phyloP scores from a whole-genome alignment of 2,113 vertebrate genomes.

The Peromyscus polionotus region DNA sequence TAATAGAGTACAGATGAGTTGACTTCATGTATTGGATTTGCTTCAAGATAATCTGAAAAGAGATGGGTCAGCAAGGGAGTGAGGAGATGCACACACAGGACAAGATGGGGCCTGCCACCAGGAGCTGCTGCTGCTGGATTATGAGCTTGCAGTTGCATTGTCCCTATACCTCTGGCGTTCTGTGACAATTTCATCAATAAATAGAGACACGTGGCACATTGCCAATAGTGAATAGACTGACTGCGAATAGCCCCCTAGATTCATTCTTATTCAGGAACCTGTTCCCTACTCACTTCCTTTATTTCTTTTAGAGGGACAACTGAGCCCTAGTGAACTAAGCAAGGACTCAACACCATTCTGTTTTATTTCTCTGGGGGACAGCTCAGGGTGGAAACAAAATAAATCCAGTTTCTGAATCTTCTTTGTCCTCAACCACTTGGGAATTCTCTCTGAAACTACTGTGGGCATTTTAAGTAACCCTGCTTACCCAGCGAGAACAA shows the following conservation, averaged over 20 bases:
- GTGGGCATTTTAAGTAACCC: slow-evolving; percentile 75
- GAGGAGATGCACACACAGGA: not conserved
- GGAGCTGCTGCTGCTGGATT: no score
- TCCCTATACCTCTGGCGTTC: not conserved
- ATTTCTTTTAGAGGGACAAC: slow-evolving; percentile 50
- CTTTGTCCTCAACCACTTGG: slow-evolving; percentile 71
- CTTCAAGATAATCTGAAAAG: slow-evolving; percentile 33
- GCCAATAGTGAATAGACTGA: not conserved
- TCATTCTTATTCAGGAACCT: slow-evolving; percentile 18
- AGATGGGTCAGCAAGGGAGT: not conserved
- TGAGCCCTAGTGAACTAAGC: slow-evolving; percentile 36
- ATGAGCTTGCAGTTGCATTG: not conserved
- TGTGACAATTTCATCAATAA: slow-evolving; percentile 25
- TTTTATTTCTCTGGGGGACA: slow-evolving; percentile 58
- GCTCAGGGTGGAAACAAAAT: slow-evolving; percentile 63
- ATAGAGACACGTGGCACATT: not conserved
- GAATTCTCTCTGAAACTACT: slow-evolving; percentile 72
- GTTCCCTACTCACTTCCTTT: not conserved
- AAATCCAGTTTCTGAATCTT: slow-evolving; percentile 73
- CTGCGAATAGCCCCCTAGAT: not conserved
- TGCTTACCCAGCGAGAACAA: slow-evolving; percentile 65
- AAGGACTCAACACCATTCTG: not conserved
- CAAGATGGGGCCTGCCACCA: fast-evolving
- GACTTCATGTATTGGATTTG: not conserved
- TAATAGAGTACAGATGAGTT: slow-evolving; percentile 32